phyloP scores from a whole-genome alignment of 1,140 invertebrate genomes.

The Brachionus angularis region DNA sequence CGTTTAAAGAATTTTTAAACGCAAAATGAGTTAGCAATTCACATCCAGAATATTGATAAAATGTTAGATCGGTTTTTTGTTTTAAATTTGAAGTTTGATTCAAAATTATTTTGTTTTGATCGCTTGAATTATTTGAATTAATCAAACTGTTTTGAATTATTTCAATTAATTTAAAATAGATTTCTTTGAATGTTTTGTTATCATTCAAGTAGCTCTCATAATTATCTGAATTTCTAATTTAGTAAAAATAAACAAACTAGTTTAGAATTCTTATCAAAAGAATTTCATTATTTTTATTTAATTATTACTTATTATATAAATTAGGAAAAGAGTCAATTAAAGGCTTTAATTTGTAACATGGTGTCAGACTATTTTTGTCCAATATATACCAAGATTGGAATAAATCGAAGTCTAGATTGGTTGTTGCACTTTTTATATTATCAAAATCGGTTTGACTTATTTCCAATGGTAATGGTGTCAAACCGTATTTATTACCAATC shows the following conservation, averaged over 20 bases:
- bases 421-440: constrained; percentile 49
- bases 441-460: constrained; percentile 52
- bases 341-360: constrained; percentile 30
- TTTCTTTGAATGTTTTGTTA: neutral
- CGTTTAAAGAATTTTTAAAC: constrained; percentile 38
- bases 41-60: constrained; percentile 16
- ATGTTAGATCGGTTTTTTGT: constrained; percentile 1
- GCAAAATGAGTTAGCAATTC: constrained; percentile 30
- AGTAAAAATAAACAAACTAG: neutral
- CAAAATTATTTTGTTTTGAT: neutral
- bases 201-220: constrained; percentile 1
- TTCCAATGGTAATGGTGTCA: constrained; percentile 53
- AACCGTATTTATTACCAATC: constrained; percentile 58
- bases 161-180: constrained; percentile 19
- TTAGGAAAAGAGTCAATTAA: constrained; percentile 18
- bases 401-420: constrained; percentile 45
- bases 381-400: constrained; percentile 44
- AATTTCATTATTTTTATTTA: too few relatives aligned
- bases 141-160: constrained; percentile 1
- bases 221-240: constrained; percentile 21
- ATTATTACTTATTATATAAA: constrained; percentile 11
- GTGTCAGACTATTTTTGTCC: constrained; percentile 29
- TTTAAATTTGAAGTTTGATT: neutral
- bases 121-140: neutral
- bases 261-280: too few relatives aligned